Conservation (phyloP, 2,113 vertebrate species). For the Anguilla japonica region DNA sequence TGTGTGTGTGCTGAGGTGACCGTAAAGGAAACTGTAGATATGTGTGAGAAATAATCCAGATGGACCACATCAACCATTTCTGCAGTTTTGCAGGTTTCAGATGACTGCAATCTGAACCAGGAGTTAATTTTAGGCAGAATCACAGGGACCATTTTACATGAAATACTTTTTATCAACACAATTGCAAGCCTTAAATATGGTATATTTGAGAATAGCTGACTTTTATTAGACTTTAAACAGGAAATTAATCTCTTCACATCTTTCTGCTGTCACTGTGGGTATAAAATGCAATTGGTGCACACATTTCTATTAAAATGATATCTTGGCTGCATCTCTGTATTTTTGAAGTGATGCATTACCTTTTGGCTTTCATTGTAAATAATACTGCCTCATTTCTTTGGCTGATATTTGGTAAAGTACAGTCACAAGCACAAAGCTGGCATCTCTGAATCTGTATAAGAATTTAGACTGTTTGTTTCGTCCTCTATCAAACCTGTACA, state of each 20-base stretch:
- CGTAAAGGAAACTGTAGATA: not conserved
- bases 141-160: too few species aligned
- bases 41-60: not conserved
- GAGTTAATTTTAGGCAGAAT: not conserved
- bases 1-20: not conserved
- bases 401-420: not conserved
- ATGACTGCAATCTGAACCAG: not conserved
- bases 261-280: not conserved
- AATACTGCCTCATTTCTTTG: not conserved
- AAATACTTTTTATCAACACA: too few species aligned
- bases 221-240: not conserved
- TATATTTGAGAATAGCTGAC: not conserved
- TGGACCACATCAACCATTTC: not conserved
- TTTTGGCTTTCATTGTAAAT: not conserved
- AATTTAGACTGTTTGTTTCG: not conserved
- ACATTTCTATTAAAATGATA: not conserved
- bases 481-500: not conserved
- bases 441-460: not conserved
- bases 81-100: not conserved
- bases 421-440: not conserved
- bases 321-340: not conserved
- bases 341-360: not conserved
- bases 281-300: not conserved
- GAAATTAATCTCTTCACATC: slow-evolving; percentile 23
- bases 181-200: not conserved